Base-by-base conservation (phyloP, 2,797 vertebrate genomes). In the Leuciscus waleckii region DNA sequence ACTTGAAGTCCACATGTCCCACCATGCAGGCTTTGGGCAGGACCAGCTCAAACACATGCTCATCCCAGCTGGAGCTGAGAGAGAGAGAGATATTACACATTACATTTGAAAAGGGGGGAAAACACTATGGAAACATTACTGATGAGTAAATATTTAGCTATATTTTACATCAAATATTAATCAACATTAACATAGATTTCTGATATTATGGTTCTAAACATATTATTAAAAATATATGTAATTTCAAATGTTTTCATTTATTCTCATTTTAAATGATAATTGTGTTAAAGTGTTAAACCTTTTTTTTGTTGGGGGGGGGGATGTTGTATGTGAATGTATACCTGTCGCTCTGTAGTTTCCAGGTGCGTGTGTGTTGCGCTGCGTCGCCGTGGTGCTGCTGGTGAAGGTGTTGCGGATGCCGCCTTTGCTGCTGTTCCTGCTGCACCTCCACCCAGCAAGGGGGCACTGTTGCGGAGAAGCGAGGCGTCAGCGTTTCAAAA, bases 11-110 rank as follows among this genome's bases (percentile, higher is more conserved):
- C 92, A 99, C 98, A 1, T 99, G 98, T 90, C 98, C 98, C 90
- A 99, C 98, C 98, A 99, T 98, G 94, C 98, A 99, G 87, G 98
- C 97, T 94, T 99, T 99, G n/a, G 98, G 98, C 29, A 99, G 94
- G 90, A 99, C 98, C 89, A 99, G 92, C 92, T 99, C 98, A 92
- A 99, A 98, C 65, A 99, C 98, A 88, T 99, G 98, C 89, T 99
- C 98, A 67, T 99, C 98, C 98, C 98, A 99, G 92, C 98, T 99
- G 91, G 97, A 97, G 92, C 98, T 96, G 85, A 46, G 85, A 67
- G 67, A 65, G 1, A 58, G 2, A 43, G 32, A n/a, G 7, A 69
- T 0, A 26, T 32, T 7, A 4, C 4, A 32, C 5, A 35, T 65
- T 26, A 56, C 35, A 70, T 19, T 7, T 9, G 29, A 39, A 70